A percentile compares a stretch with the other conserved stretches of the same genome.
These are phyloP conservation scores for Chymomyza fuscimana DNA, from an alignment of 2,888 invertebrate species.

Conservation along the genomic window DNA sequence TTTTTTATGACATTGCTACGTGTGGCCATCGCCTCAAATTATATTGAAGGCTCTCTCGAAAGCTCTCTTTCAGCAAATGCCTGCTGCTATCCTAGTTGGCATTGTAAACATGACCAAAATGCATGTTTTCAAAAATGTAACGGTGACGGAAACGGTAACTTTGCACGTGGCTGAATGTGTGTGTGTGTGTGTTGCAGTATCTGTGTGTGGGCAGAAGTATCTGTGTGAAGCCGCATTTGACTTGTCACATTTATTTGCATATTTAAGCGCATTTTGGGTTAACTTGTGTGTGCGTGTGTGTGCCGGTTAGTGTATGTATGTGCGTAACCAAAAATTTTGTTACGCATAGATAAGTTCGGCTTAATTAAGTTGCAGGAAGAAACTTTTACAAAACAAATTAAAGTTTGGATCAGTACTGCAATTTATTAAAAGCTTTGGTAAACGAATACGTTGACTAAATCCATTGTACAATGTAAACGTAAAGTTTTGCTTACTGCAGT, in stretches of 20 bases:
- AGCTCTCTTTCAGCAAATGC: conserved; percentile 1
- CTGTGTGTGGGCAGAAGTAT: not conserved
- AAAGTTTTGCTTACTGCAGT: no score
- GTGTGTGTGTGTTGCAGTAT: conserved; percentile 11
- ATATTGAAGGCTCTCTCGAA: not conserved
- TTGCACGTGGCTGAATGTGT: not conserved
- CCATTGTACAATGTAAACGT: no score
- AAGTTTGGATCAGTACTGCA: conserved; percentile 20
- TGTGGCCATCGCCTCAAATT: conserved; percentile 3
- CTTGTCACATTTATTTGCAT: conserved; percentile 67
- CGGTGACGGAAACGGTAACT: not conserved
- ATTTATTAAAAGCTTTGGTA: not conserved
- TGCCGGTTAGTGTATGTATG: conserved; percentile 18
- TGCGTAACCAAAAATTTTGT: conserved; percentile 32
- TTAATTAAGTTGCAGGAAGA: conserved; percentile 66
- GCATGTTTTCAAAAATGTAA: conserved; percentile 60
- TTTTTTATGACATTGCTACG: conserved; percentile 51
- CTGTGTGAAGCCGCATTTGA: conserved; percentile 61
- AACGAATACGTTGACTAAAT: not conserved
- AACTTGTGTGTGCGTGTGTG: conserved; percentile 40
- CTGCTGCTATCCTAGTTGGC: conserved; percentile 64
- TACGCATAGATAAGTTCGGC: conserved; percentile 67
- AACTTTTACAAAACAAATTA: conserved; percentile 62
- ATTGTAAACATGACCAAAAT: conserved; percentile 72
- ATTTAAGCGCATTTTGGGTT: conserved; percentile 52